phyloP scores from a whole-genome alignment of 2,888 invertebrate genomes.

The Coremacera marginata region DNA sequence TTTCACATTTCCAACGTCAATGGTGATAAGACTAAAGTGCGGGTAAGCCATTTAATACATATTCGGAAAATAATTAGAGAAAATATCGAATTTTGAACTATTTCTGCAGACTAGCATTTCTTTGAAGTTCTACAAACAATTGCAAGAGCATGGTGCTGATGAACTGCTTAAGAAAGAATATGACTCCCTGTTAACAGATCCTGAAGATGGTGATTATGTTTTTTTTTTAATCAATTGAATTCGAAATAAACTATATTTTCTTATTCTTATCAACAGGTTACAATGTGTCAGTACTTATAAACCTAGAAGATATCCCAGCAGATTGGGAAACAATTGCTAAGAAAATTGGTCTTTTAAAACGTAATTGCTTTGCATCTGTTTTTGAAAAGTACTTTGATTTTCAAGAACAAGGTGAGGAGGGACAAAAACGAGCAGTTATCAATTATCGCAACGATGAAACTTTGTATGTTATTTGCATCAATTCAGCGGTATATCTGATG shows the following conservation, averaged over 20 bases:
- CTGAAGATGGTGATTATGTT: conserved; percentile 82
- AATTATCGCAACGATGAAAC: conserved; percentile 99
- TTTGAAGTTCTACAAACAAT: conserved; percentile 97
- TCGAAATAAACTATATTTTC: conserved; percentile 8
- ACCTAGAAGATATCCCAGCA: conserved; percentile 91
- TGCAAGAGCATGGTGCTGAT: conserved; percentile 98
- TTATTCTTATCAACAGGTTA: conserved; percentile 74
- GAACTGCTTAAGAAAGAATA: conserved; percentile 94
- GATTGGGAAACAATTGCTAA: conserved; percentile 91
- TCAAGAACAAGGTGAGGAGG: conserved; percentile 92
- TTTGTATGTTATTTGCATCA: conserved; percentile 76
- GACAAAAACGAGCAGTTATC: conserved; percentile 95
- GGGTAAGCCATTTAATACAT: conserved; percentile 76
- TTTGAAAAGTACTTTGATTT: conserved; percentile 99
- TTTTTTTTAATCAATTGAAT: conserved; percentile 23
- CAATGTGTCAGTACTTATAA: conserved; percentile 93
- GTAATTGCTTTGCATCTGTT: conserved; percentile 99
- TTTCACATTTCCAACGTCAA: conserved; percentile 98
- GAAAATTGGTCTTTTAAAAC: conserved; percentile 93
- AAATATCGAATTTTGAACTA: no score
- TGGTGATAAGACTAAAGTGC: conserved; percentile 96
- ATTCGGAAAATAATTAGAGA: no score
- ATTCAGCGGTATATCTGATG: not conserved
- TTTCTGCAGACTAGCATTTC: conserved; percentile 92
- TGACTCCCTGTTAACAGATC: conserved; percentile 82